phyloP scores from a whole-genome alignment of 2,888 invertebrate genomes.

The Luperina testacea region DNA sequence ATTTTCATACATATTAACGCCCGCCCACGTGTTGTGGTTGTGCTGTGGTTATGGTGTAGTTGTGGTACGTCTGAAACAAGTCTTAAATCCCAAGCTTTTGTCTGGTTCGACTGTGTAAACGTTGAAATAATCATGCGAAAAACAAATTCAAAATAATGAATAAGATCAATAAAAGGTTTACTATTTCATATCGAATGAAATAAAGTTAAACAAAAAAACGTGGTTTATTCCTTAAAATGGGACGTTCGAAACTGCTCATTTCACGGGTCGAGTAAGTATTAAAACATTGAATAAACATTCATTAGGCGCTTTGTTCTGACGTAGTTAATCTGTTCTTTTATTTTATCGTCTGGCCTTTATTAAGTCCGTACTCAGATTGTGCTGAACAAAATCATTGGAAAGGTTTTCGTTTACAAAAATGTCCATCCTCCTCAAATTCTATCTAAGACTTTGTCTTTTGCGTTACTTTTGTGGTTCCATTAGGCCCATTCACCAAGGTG shows the following conservation, averaged over 20 bases:
- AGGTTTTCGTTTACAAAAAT: slow-evolving; percentile 79
- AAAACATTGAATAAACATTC: slow-evolving; percentile 63
- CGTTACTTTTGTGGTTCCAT: slow-evolving; percentile 68
- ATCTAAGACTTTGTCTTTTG: slow-evolving; percentile 76
- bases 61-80: too few species aligned
- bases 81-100: slow-evolving; percentile 18
- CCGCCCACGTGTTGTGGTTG: too few species aligned
- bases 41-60: too few species aligned
- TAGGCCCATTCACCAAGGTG: slow-evolving; percentile 1
- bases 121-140: not conserved
- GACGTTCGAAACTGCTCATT: slow-evolving; percentile 33
- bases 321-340: slow-evolving; percentile 67
- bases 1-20: too few species aligned
- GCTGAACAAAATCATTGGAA: slow-evolving; percentile 75
- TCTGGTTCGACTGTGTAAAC: not conserved
- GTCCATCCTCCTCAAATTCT: slow-evolving; percentile 82
- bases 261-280: slow-evolving; percentile 44
- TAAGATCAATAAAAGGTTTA: not conserved
- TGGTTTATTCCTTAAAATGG: not conserved
- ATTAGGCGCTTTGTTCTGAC: slow-evolving; percentile 62
- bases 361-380: slow-evolving; percentile 64
- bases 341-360: slow-evolving; percentile 69
- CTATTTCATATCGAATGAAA: not conserved
- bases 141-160: not conserved
- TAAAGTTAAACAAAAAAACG: not conserved